Percentiles rank a stretch among this genome's conserved stretches.
phyloP scores from a whole-genome alignment of 2,113 vertebrate genomes.

The Neopipo cinnamomea region DNA sequence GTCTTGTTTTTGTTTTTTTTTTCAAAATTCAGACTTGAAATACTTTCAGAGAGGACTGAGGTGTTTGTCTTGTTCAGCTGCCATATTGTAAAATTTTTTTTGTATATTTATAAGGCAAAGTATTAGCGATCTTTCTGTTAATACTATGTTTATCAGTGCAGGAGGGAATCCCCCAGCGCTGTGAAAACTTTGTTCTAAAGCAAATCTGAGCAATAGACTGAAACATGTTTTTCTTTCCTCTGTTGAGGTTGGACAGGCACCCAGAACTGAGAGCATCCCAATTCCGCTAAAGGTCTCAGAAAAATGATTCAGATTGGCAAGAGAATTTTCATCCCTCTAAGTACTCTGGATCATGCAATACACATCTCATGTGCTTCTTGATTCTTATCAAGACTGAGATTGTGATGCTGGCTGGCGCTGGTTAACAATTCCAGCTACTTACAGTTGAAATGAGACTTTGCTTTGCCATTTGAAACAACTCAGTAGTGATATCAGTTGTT shows the following conservation, averaged over 20 bases:
- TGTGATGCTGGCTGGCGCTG: not conserved
- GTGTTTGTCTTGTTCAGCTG: not conserved
- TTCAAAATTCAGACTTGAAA: not conserved
- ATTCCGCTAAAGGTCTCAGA: not conserved
- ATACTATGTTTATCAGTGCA: not conserved
- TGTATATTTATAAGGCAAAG: not conserved
- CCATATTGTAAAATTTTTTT: not conserved
- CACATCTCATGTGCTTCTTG: not conserved
- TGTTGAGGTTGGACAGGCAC: not conserved
- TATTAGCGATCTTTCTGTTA: not conserved
- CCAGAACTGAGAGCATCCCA: not conserved
- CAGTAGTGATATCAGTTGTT: not conserved
- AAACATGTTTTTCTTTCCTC: not conserved
- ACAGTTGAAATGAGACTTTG: not conserved
- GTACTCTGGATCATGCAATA: not conserved
- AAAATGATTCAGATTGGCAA: not conserved
- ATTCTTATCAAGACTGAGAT: not conserved
- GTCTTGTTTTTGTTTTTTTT: not conserved
- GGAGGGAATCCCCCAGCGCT: not conserved
- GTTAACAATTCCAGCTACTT: not conserved
- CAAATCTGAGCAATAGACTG: not conserved
- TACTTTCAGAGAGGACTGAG: not conserved
- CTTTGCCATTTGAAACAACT: not conserved
- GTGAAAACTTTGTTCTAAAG: not conserved
- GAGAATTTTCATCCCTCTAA: not conserved